Evolutionary conservation across 2,113 vertebrate genomes (phyloP).

Genomic region (Ariopsis seemanni): DNA sequence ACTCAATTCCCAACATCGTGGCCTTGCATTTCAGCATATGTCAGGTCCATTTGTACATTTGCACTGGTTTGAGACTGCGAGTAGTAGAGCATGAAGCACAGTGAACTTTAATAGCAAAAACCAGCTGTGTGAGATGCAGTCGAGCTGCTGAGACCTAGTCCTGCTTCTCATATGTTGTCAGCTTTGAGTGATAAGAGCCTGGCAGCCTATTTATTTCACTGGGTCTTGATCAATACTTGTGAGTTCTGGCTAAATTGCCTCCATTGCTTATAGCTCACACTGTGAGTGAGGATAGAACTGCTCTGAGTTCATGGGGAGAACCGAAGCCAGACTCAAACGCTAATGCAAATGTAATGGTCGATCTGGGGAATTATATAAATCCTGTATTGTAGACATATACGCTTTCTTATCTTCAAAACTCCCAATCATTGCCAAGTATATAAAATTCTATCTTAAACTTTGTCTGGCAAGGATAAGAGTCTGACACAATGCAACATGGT

Average conservation of each 20-base stretch:
- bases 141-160: conserved; percentile 34
- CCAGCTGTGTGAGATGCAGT: conserved; percentile 31
- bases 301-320: conserved; percentile 6
- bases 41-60: neutral
- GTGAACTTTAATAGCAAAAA: conserved; percentile 36
- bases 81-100: conserved; percentile 39
- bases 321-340: conserved; percentile 18
- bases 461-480: neutral
- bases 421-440: neutral
- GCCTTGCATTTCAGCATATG: neutral
- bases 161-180: conserved; percentile 50
- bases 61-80: conserved; percentile 6
- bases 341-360: conserved; percentile 25
- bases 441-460: neutral
- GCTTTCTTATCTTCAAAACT: neutral
- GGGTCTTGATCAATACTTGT: conserved; percentile 56
- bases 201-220: conserved; percentile 57
- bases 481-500: neutral
- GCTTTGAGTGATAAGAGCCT: conserved; percentile 54
- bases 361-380: conserved; percentile 4
- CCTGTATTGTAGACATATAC: neutral
- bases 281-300: conserved; percentile 41
- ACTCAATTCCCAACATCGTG: neutral
- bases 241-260: conserved; percentile 57
- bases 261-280: conserved; percentile 55